phyloP scores from a whole-genome alignment of 2,888 invertebrate genomes.

The Thecocarcelia acutangulata region DNA sequence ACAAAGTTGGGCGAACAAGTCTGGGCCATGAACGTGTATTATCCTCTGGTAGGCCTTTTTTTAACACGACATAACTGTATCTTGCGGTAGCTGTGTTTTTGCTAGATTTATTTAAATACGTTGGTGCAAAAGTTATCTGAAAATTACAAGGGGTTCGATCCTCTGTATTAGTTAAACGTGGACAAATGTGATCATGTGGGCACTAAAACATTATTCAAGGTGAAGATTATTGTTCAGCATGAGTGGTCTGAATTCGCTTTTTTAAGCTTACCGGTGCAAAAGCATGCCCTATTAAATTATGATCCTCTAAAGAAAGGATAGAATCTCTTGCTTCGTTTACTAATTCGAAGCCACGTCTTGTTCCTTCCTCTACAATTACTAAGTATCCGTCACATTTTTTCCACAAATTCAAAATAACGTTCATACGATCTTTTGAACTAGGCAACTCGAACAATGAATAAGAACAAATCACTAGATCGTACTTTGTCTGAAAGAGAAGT shows the following conservation, averaged over 20 bases:
- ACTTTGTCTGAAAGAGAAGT: slow-evolving; percentile 82
- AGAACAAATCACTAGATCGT: slow-evolving; percentile 91
- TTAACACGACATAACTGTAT: slow-evolving; percentile 91
- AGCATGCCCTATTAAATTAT: slow-evolving; percentile 83
- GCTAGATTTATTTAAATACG: slow-evolving; percentile 82
- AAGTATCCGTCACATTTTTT: slow-evolving; percentile 91
- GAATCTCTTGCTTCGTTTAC: slow-evolving; percentile 93
- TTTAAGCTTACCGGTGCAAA: slow-evolving; percentile 87
- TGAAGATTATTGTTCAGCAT: too few species aligned
- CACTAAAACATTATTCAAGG: slow-evolving; percentile 85
- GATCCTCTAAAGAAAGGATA: slow-evolving; percentile 83
- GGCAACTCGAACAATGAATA: slow-evolving; percentile 92
- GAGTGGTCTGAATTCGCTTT: too few species aligned
- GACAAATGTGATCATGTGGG: slow-evolving; percentile 91
- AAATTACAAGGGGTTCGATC: slow-evolving; percentile 91
- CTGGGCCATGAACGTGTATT: slow-evolving; percentile 88
- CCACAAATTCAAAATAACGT: slow-evolving; percentile 90
- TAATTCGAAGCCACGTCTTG: slow-evolving; percentile 89
- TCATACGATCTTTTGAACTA: slow-evolving; percentile 85
- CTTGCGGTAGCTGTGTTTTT: slow-evolving; percentile 82
- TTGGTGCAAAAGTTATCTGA: slow-evolving; percentile 84
- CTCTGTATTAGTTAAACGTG: slow-evolving; percentile 82
- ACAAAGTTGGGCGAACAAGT: slow-evolving; percentile 87
- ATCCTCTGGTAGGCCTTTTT: slow-evolving; percentile 85
- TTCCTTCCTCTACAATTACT: slow-evolving; percentile 92